Conservation (phyloP, 1,140 invertebrate genomes). For the Hypothenemus hampei region DNA sequence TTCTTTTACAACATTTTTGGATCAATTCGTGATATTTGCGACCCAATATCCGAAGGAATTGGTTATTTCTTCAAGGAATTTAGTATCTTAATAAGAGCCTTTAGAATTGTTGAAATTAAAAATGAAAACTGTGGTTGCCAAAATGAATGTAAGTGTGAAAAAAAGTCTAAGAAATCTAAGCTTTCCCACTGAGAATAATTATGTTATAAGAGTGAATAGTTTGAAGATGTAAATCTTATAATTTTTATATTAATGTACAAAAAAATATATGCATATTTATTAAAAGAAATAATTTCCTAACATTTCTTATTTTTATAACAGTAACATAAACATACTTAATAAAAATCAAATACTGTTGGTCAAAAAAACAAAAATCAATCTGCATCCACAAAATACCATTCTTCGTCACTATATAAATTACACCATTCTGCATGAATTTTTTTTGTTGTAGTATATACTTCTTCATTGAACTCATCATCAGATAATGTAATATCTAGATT, state of each 20-base stretch:
- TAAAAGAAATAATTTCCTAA: too few relatives aligned
- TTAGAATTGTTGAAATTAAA: conserved; percentile 43
- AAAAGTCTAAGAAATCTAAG: not conserved
- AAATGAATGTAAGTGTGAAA: not conserved
- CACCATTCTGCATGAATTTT: not conserved
- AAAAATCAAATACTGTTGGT: too few relatives aligned
- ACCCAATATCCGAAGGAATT: conserved; percentile 52
- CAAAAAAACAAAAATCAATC: conserved; percentile 15
- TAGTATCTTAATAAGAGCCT: conserved; percentile 46
- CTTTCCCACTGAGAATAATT: too few relatives aligned
- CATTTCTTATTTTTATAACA: too few relatives aligned
- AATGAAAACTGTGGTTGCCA: conserved; percentile 7
- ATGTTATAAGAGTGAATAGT: not conserved
- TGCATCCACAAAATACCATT: conserved; percentile 22
- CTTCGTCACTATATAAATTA: conserved; percentile 1
- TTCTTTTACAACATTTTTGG: conserved; percentile 56
- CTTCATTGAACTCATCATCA: conserved; percentile 18
- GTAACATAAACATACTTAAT: too few relatives aligned
- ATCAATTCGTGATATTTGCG: conserved; percentile 57
- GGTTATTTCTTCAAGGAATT: conserved; percentile 51
- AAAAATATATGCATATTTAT: too few relatives aligned
- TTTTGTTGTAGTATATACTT: not conserved
- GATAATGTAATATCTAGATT: conserved; percentile 11
- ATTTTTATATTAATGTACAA: not conserved
- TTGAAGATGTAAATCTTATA: not conserved